phyloP scores from a whole-genome alignment of 2,113 vertebrate species.

The Brachyhypopomus occidentalis region DNA sequence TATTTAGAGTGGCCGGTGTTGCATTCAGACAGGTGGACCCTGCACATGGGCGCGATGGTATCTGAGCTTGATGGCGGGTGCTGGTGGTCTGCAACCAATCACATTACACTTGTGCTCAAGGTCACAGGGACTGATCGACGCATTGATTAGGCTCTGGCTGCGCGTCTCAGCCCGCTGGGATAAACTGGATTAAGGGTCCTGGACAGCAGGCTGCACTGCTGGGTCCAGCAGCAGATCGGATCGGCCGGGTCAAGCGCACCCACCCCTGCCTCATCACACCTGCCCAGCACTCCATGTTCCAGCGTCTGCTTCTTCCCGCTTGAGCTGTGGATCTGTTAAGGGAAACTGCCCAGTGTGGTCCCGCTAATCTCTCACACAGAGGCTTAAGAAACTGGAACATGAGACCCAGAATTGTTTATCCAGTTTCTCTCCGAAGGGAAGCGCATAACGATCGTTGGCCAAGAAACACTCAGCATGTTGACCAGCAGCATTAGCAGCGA shows the following conservation, averaged over 20 bases:
- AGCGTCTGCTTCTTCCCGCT: neutral
- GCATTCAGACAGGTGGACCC: too few relatives aligned
- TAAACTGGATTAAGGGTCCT: slow-evolving; percentile 68
- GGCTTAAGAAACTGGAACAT: slow-evolving; percentile 36
- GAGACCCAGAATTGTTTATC: slow-evolving; percentile 30
- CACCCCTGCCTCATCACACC: neutral
- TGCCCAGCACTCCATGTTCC: slow-evolving; percentile 20
- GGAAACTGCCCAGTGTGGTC: slow-evolving; percentile 43
- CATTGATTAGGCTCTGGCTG: slow-evolving; percentile 63
- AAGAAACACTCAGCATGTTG: slow-evolving; percentile 17
- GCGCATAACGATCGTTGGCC: neutral
- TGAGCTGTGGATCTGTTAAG: slow-evolving; percentile 22
- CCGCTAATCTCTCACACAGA: slow-evolving; percentile 45
- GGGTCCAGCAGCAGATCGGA: neutral
- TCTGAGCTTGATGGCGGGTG: neutral
- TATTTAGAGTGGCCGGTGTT: neutral
- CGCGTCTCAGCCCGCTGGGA: slow-evolving; percentile 59
- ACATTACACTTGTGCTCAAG: slow-evolving; percentile 68
- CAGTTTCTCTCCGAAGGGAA: neutral
- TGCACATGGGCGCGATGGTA: neutral
- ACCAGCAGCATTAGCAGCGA: neutral
- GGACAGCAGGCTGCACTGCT: neutral
- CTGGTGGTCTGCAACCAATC: slow-evolving; percentile 59
- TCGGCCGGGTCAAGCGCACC: slow-evolving; percentile 13
- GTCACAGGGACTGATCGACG: slow-evolving; percentile 70